These are phyloP conservation scores for Herpailurus yagouaroundi DNA, from an alignment of 2,113 vertebrate genomes.

Conservation along the genomic window DNA sequence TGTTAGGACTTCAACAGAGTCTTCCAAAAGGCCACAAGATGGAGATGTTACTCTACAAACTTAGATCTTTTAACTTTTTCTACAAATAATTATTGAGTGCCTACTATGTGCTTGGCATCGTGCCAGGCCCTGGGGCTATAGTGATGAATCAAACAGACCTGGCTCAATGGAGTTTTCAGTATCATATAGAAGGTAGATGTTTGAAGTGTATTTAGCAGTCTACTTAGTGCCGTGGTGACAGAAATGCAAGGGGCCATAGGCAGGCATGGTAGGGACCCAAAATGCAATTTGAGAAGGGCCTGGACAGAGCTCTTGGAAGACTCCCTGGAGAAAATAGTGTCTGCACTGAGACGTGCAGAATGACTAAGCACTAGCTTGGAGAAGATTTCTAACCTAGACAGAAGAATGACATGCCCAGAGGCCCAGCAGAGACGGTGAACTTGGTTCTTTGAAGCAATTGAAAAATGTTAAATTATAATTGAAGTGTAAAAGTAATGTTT, in stretches of 20 bases:
- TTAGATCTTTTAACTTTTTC: background rate
- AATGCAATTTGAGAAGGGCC: background rate
- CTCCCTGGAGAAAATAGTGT: background rate
- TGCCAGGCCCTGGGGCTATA: background rate
- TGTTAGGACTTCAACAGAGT: background rate
- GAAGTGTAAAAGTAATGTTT: background rate
- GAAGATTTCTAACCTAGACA: background rate
- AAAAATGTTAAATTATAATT: background rate
- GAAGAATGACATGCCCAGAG: background rate
- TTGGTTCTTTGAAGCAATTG: background rate
- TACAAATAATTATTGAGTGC: background rate
- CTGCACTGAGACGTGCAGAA: background rate
- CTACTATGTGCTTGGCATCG: conserved; percentile 46
- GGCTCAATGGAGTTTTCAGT: background rate
- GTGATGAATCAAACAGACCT: background rate
- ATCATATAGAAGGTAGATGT: background rate
- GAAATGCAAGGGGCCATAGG: background rate
- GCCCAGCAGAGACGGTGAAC: background rate
- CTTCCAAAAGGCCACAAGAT: conserved; percentile 68
- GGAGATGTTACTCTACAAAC: conserved; percentile 67
- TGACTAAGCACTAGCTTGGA: background rate
- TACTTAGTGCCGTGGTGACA: background rate
- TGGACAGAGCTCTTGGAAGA: background rate
- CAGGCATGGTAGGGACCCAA: background rate
- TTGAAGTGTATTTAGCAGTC: background rate